Percentiles rank a stretch among this genome's conserved stretches.
phyloP scores from a whole-genome alignment of 2,797 vertebrate species.

The Cottoperca gobio region DNA sequence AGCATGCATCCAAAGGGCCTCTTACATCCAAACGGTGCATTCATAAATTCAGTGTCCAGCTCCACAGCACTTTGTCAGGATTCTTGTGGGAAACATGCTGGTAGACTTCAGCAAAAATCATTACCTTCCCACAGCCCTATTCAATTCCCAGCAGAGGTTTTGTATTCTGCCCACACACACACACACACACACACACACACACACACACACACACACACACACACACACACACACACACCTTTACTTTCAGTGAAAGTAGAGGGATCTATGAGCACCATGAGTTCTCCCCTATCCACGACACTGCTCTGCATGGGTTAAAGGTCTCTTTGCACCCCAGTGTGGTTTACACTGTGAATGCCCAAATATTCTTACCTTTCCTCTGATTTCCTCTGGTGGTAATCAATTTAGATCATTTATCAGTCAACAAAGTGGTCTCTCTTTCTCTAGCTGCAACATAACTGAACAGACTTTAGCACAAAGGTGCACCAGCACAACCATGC shows the following conservation, averaged over 20 bases:
- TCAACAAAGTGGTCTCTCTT: constrained; percentile 23
- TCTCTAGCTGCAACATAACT: not conserved
- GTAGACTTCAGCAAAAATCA: constrained; percentile 16
- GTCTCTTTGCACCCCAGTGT: constrained; percentile 10
- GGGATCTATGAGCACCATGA: not conserved
- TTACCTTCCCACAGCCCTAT: constrained; percentile 2
- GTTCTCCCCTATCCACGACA: constrained; percentile 17
- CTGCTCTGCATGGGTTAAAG: constrained; percentile 33
- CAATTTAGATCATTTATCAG: constrained; percentile 59
- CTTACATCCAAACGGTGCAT: constrained; percentile 1
- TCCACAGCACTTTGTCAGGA: constrained; percentile 32
- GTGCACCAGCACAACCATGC: not conserved
- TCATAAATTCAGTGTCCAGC: constrained; percentile 2
- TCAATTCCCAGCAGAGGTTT: constrained; percentile 31
- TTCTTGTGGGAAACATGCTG: constrained; percentile 23
- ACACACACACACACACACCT: constrained; percentile 5
- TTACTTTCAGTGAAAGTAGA: constrained; percentile 12
- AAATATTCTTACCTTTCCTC: constrained; percentile 24
- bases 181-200: constrained; percentile 10
- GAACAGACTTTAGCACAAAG: not conserved
- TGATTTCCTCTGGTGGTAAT: constrained; percentile 38
- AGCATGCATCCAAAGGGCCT: constrained; percentile 11
- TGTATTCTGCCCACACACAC: constrained; percentile 28
- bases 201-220: constrained; percentile 24
- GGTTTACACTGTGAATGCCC: constrained; percentile 24